Conservation (phyloP, 2,113 vertebrate species). For the Heloderma charlesbogerti region DNA sequence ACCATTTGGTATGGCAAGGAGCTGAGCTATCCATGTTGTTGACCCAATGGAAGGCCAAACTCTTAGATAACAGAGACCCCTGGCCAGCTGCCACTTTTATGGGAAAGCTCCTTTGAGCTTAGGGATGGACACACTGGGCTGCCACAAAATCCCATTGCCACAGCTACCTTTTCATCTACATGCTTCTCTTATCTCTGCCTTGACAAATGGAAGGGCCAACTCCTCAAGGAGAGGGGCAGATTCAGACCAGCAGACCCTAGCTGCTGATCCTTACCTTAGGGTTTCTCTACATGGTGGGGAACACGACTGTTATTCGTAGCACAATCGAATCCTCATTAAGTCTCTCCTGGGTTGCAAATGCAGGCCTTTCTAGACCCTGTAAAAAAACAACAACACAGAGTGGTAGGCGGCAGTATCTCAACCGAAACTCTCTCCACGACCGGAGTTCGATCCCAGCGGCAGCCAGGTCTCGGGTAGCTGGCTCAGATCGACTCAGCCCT, state of each 20-base stretch:
- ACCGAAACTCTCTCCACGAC: no score
- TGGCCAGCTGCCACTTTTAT: neutral
- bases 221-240: neutral
- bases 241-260: neutral
- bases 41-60: neutral
- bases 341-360: neutral
- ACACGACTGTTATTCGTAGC: neutral
- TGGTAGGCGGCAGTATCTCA: no score
- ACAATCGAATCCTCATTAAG: neutral
- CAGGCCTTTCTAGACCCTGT: neutral
- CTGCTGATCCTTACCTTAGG: neutral
- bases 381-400: neutral
- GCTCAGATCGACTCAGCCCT: no score
- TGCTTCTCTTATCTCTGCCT: neutral
- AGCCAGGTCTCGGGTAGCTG: no score
- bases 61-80: neutral
- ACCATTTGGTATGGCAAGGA: neutral
- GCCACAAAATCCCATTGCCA: neutral
- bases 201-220: neutral
- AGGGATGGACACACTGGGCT: neutral
- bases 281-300: neutral
- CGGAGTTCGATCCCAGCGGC: no score
- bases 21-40: neutral
- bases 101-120: neutral
- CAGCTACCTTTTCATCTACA: no score